Conservation (phyloP, 37 sponge, comb jelly and placozoan genomes). For the Oscarella lobularis region DNA sequence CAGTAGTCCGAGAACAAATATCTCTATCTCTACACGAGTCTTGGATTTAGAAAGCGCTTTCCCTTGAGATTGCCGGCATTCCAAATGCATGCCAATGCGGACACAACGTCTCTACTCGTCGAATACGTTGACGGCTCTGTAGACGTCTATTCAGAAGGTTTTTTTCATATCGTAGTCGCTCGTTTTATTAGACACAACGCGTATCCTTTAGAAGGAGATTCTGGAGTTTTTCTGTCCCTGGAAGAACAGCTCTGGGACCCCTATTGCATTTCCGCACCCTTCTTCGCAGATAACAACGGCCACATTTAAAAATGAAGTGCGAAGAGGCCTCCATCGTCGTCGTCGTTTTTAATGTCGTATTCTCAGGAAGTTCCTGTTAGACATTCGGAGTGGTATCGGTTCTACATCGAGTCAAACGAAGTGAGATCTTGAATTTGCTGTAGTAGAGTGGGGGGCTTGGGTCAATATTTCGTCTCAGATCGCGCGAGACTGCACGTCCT, state of each 20-base stretch:
- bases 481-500: conserved; percentile 58
- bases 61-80: conserved; percentile 19
- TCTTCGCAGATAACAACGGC: conserved; percentile 36
- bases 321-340: no score
- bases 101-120: conserved; percentile 35
- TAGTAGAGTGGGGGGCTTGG: neutral
- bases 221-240: no score
- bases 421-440: conserved; percentile 7
- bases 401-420: conserved; percentile 38
- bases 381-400: conserved; percentile 16
- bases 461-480: conserved; percentile 19
- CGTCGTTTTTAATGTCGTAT: no score
- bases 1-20: no score
- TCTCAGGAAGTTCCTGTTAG: conserved; percentile 68
- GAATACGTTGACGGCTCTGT: conserved; percentile 44
- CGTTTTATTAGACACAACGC: no score
- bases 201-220: no score
- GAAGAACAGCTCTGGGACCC: no score
- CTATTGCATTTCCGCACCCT: no score
- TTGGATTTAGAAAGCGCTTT: no score
- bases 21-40: no score
- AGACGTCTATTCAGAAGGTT: neutral
- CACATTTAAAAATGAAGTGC: conserved; percentile 29
- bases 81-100: conserved; percentile 39
- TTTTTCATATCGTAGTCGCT: no score